Evolutionary conservation across 2,888 invertebrate genomes (phyloP).

Genomic region (Amblyteles armatorius): DNA sequence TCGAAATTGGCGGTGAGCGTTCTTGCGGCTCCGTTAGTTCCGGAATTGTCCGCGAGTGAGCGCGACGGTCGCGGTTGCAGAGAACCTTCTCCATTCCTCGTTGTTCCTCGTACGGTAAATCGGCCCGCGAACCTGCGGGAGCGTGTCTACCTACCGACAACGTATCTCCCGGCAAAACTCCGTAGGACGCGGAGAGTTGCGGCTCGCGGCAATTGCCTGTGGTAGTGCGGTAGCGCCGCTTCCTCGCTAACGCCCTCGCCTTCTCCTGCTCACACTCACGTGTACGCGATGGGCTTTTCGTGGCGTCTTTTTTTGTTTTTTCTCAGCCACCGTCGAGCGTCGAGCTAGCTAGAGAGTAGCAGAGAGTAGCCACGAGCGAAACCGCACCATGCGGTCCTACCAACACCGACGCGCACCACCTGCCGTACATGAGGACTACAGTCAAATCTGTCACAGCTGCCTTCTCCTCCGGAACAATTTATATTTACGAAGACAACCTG

Average conservation of each 20-base stretch:
- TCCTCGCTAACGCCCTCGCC: conserved; percentile 62
- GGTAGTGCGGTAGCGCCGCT: conserved; percentile 43
- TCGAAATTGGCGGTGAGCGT: conserved; percentile 50
- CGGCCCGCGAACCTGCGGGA: conserved; percentile 18
- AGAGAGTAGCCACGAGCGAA: conserved; percentile 21
- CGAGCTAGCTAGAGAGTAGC: conserved; percentile 41
- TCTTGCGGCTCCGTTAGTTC: conserved; percentile 44
- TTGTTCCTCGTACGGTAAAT: conserved; percentile 35
- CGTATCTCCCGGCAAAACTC: conserved; percentile 53
- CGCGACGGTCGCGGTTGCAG: neutral
- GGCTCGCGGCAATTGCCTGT: conserved; percentile 40
- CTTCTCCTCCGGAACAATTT: neutral
- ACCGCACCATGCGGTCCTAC: conserved; percentile 45
- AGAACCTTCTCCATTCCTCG: neutral
- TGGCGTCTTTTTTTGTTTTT: conserved; percentile 40
- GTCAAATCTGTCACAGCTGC: conserved; percentile 19
- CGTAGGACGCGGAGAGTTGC: conserved; percentile 32
- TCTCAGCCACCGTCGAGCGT: conserved; percentile 32
- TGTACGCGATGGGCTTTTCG: conserved; percentile 37
- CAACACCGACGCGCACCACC: conserved; percentile 29
- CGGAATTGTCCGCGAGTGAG: conserved; percentile 15
- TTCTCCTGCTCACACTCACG: conserved; percentile 53
- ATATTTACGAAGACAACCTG: neutral
- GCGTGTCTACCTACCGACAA: conserved; percentile 37
- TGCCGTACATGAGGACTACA: conserved; percentile 38